Evolutionary conservation across 2,113 vertebrate species (phyloP), one percentile per base, ranked within the genome.

Genomic region (Odocoileus virginianus): DNA sequence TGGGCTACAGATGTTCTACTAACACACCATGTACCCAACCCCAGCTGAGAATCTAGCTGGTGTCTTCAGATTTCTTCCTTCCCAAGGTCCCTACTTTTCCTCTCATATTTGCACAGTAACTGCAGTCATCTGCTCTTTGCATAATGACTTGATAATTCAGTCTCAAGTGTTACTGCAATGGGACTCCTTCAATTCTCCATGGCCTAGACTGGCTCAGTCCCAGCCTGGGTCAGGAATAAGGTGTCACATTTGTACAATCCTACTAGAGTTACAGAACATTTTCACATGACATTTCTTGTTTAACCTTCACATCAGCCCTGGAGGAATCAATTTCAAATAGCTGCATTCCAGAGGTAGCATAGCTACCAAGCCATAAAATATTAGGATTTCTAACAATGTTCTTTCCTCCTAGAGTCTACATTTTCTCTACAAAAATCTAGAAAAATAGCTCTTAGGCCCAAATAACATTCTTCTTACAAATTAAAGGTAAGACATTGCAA

Each of bases 251-350:
- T 54, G 47, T 60, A 71, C 23, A 71, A 36, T 14, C 50, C 47
- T 74, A 74, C 83, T 74, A 71, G 92, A 92, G 36, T 94, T 87
- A 61, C 36, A 87, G 55, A 87, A 78, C 21, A 71, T 81, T 83
- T 98, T 64, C 81, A 79, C 25, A 36, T 95, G 91, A 50, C 43
- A 74, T 90, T 95, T 97, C 52, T 95, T 43, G 33, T 43, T 78
- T 89, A 64, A 78, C 21, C 7, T 43, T 96, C 81, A 94, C 28
- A 92, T 17, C 15, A 57, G 50, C 7, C 23, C 36, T 91, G 36
- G 13, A 97, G 33, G 28, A 87, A 57, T 40, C 84, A 28, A 27
- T 86, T 95, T 78, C 84, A 87, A 91, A 47, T 23, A 45, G 9
- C 13, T 78, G 43, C n/a, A 85, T 89, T 76, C 28, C 57, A 47